phyloP scores from a whole-genome alignment of 2,113 vertebrate species.

The Alaudala cheleensis region DNA sequence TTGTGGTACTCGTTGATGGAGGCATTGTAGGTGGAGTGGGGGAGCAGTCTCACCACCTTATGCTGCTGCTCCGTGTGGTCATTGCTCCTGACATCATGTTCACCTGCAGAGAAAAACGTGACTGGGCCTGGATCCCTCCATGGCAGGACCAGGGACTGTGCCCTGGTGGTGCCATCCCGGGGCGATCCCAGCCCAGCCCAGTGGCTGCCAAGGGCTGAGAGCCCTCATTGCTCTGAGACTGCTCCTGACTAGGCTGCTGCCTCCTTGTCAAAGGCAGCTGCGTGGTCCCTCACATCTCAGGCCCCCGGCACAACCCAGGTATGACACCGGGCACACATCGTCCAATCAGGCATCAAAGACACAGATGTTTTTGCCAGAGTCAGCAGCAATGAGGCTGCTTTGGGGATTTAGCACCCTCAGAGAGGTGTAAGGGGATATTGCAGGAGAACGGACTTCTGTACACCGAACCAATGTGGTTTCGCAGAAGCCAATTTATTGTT shows the following conservation, averaged over 20 bases:
- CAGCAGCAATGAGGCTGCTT: background rate
- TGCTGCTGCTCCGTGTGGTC: slow-evolving; percentile 80
- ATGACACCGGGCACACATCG: rapidly evolving
- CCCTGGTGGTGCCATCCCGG: rapidly evolving
- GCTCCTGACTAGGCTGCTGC: background rate
- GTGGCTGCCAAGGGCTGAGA: background rate
- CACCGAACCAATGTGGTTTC: no score
- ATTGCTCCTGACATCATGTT: slow-evolving; percentile 62
- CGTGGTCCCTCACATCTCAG: rapidly evolving
- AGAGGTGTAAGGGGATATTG: rapidly evolving
- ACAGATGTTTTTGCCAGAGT: background rate
- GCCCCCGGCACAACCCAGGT: rapidly evolving
- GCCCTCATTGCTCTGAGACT: rapidly evolving
- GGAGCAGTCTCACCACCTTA: slow-evolving; percentile 65
- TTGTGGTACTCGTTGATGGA: slow-evolving; percentile 77
- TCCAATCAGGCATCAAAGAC: no score
- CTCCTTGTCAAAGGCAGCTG: background rate
- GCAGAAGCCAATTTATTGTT: no score
- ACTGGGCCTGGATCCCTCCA: rapidly evolving
- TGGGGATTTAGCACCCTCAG: background rate
- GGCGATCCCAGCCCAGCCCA: rapidly evolving
- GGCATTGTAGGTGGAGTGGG: slow-evolving; percentile 77
- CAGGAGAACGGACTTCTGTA: no score
- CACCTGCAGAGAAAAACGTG: slow-evolving; percentile 64
- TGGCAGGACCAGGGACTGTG: rapidly evolving